Percentiles rank a stretch among this genome's conserved stretches.
phyloP scores from a whole-genome alignment of 2,888 invertebrate species.

The Agelastica alni region DNA sequence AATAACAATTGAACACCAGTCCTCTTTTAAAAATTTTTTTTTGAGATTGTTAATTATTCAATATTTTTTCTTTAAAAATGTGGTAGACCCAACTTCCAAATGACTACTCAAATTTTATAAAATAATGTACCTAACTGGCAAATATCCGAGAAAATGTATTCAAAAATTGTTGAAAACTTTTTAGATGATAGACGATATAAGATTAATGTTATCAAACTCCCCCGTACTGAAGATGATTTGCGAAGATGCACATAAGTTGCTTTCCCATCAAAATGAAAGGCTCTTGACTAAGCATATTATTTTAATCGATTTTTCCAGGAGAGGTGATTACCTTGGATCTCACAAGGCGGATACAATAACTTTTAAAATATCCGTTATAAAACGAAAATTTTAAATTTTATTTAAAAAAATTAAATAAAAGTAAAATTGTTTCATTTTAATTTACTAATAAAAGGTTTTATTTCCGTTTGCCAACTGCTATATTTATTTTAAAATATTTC shows the following conservation, averaged over 20 bases:
- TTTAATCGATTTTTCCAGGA: slow-evolving; percentile 38
- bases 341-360: slow-evolving; percentile 1
- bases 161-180: slow-evolving; percentile 3
- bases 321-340: slow-evolving; percentile 5
- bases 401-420: no score
- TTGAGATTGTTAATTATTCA: neutral
- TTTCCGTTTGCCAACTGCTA: no score
- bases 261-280: slow-evolving; percentile 39
- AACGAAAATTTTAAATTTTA: no score
- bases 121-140: no score
- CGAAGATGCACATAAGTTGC: slow-evolving; percentile 34
- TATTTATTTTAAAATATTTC: no score
- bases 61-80: neutral
- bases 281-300: slow-evolving; percentile 42
- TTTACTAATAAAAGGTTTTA: no score
- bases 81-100: no score
- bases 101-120: no score
- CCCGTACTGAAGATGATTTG: slow-evolving; percentile 32
- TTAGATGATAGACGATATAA: slow-evolving; percentile 15
- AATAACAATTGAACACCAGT: neutral
- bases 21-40: neutral
- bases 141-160: neutral
- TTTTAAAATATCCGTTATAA: slow-evolving; percentile 3
- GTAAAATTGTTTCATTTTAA: no score
- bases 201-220: slow-evolving; percentile 25